Evolutionary conservation across 2,888 invertebrate genomes (phyloP).

Genomic region (Bellardia bayeri): DNA sequence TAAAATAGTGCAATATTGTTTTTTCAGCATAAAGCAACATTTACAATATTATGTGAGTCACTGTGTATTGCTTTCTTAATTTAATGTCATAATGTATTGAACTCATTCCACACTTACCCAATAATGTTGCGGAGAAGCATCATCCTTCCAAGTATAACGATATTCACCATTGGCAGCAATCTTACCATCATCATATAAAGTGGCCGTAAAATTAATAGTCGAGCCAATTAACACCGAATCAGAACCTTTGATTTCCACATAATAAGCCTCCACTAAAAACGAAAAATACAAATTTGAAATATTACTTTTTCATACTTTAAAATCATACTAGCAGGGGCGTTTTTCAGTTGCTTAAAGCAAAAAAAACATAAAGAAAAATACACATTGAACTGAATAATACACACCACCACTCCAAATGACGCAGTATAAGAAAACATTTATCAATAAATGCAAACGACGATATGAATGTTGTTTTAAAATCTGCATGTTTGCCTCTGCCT

Average conservation of each 20-base stretch:
- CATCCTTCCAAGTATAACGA: slow-evolving; percentile 87
- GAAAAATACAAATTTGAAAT: slow-evolving; percentile 2
- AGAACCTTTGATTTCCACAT: slow-evolving; percentile 86
- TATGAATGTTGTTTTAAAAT: slow-evolving; percentile 59
- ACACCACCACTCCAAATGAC: slow-evolving; percentile 69
- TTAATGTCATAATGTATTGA: too few species aligned
- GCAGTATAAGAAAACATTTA: slow-evolving; percentile 70
- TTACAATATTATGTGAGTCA: too few species aligned
- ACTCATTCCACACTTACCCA: slow-evolving; percentile 73
- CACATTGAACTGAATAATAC: slow-evolving; percentile 53
- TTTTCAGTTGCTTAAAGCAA: slow-evolving; percentile 6
- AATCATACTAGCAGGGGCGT: slow-evolving; percentile 56
- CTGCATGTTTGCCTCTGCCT: slow-evolving; percentile 54
- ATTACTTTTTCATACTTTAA: background rate
- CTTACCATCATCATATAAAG: slow-evolving; percentile 77
- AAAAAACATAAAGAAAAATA: background rate
- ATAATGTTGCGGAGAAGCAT: slow-evolving; percentile 81
- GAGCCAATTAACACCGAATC: slow-evolving; percentile 90
- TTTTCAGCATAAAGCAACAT: too few species aligned
- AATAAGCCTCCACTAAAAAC: slow-evolving; percentile 78
- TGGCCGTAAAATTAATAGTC: slow-evolving; percentile 87
- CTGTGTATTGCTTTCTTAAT: too few species aligned
- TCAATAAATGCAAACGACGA: slow-evolving; percentile 64
- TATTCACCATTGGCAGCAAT: slow-evolving; percentile 84
- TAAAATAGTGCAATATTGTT: too few species aligned